Evolutionary conservation across 2,113 vertebrate genomes (phyloP).

Genomic region (Halichoeres trimaculatus): DNA sequence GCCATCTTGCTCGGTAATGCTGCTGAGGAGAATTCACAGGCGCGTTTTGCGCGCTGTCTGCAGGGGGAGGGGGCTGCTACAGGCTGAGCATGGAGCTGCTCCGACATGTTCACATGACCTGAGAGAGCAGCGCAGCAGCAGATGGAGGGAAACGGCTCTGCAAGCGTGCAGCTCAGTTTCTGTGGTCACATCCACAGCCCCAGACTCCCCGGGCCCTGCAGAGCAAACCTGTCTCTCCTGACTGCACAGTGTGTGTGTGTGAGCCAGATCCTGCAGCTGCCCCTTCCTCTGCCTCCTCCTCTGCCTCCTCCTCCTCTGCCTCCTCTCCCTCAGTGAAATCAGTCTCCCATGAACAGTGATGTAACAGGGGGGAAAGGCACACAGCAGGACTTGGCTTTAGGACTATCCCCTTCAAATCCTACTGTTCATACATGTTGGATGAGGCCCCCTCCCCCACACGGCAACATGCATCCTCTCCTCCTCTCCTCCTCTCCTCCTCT

Average conservation of each 20-base stretch:
- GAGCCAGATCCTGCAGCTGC: background rate
- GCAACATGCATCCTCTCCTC: slow-evolving; percentile 22
- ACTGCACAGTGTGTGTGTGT: background rate
- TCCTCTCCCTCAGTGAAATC: slow-evolving; percentile 6
- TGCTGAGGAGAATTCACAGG: slow-evolving; percentile 54
- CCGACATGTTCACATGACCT: slow-evolving; percentile 18
- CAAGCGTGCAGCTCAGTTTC: background rate
- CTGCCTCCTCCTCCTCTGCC: too few species aligned
- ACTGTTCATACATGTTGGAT: slow-evolving; percentile 55
- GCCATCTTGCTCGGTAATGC: slow-evolving; percentile 80
- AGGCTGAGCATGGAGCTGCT: slow-evolving; percentile 27
- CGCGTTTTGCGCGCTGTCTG: slow-evolving; percentile 39
- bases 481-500: background rate
- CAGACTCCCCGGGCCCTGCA: background rate
- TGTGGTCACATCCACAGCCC: background rate
- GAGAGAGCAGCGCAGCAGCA: background rate
- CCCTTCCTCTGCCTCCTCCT: background rate
- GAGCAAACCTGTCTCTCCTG: background rate
- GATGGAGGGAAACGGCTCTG: background rate
- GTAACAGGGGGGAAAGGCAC: slow-evolving; percentile 34
- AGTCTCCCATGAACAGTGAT: slow-evolving; percentile 33
- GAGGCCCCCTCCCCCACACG: slow-evolving; percentile 43
- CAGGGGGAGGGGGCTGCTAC: slow-evolving; percentile 18
- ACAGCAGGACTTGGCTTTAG: slow-evolving; percentile 4
- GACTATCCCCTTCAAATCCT: slow-evolving; percentile 42